phyloP scores from a whole-genome alignment of 2,797 vertebrate genomes.

The Sebastes itinus region DNA sequence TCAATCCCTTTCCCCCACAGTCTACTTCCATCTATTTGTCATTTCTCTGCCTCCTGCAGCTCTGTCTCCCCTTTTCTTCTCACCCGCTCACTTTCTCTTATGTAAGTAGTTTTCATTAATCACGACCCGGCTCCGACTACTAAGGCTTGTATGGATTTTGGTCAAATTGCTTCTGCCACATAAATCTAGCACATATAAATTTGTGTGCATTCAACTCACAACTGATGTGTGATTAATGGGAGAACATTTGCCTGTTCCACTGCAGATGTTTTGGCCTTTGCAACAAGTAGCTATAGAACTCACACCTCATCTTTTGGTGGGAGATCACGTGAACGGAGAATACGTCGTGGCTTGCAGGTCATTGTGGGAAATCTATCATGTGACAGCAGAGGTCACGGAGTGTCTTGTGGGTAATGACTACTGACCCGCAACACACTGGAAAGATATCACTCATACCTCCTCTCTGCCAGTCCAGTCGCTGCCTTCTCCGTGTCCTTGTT shows the following conservation, averaged over 20 bases:
- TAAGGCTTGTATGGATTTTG: constrained; percentile 73
- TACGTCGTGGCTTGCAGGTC: constrained; percentile 28
- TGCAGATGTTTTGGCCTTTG: constrained; percentile 19
- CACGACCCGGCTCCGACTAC: constrained; percentile 46
- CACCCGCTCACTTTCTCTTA: constrained; percentile 65
- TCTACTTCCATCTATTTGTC: constrained; percentile 60
- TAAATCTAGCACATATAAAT: constrained; percentile 74
- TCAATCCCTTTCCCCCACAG: constrained; percentile 42
- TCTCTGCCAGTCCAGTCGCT: background rate
- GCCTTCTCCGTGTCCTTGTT: constrained; percentile 14
- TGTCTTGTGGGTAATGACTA: constrained; percentile 49
- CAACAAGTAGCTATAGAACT: constrained; percentile 14
- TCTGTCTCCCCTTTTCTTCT: constrained; percentile 49
- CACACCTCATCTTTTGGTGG: constrained; percentile 8
- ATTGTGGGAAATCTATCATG: constrained; percentile 46
- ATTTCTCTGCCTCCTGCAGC: constrained; percentile 60
- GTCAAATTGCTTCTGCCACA: constrained; percentile 76
- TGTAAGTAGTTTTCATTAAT: constrained; percentile 75
- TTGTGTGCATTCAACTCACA: constrained; percentile 64
- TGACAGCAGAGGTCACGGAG: constrained; percentile 30
- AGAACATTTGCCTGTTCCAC: constrained; percentile 42
- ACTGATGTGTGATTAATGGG: constrained; percentile 70
- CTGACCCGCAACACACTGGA: constrained; percentile 33
- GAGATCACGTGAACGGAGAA: background rate
- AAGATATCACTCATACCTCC: constrained; percentile 46